Base-by-base conservation (phyloP, 1,140 invertebrate genomes). In the Pygmarrhopalites habei region DNA sequence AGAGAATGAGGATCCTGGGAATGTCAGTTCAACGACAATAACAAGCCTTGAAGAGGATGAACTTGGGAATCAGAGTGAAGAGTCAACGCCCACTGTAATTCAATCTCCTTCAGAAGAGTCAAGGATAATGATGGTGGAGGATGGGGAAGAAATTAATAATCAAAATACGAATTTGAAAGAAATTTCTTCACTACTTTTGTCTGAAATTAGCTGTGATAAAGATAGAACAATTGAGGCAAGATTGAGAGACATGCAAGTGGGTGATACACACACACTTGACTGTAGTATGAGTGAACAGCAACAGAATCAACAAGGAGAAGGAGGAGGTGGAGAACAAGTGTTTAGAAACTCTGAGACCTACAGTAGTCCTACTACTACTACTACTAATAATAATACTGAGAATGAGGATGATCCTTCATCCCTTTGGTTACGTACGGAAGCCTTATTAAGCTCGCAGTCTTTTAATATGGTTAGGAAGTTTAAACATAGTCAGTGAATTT, bases 381-480 rank as follows among this genome's bases (percentile, higher is more conserved):
- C n/a, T n/a, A 5, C n/a, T 47, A 28, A 5, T 7, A 30, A 53
- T 30, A 28, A 30, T 53, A 19, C 12, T 30, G 57, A 52, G 19
- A 23, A 29, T 32, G 39, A 61, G 2, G 61, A 63, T 39, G 62
- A 68, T 61, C 26, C 62, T 43, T 64, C 62, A 4, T 61, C 62
- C 12, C 44, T 68, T 5, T 68, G 66, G 66, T 53, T 68, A 23
- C 52, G 66, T 43, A 68, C 62, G 0, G 66, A 64, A 58, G 60
- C 63, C 25, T 28, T 65, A n/a, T 29, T 65, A 29, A 63, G 29
- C 41, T 51, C 67, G n/a, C 35, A 62, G 35, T 68, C 67, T 41
- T 68, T 68, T 52, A 65, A 65, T 63, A 29, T 62, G 41, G 59
- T 65, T 26, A 65, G n/a, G n/a, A n/a, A n/a, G n/a, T n/a, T n/a